A percentile compares a stretch with the other conserved stretches of the same genome.
phyloP scores from a whole-genome alignment of 1,140 invertebrate genomes.

The Cardiocondyla obscurior region DNA sequence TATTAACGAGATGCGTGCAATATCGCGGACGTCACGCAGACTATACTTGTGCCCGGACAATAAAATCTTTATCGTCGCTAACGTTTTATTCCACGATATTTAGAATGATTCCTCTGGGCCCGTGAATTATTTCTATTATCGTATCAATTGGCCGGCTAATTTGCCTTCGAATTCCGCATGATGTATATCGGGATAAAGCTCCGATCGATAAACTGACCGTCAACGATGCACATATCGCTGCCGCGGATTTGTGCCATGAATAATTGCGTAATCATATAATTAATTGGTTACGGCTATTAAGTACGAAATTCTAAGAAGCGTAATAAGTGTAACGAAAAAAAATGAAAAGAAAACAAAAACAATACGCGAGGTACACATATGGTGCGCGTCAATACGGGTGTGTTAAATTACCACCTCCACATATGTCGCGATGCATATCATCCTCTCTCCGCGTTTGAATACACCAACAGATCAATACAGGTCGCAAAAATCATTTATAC shows the following conservation, averaged over 20 bases:
- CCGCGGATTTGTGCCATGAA: background rate
- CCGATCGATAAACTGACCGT: background rate
- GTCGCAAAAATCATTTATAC: conserved; percentile 31
- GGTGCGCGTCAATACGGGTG: conserved; percentile 17
- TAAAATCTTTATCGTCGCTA: background rate
- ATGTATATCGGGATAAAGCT: background rate
- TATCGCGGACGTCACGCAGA: background rate
- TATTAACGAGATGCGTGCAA: background rate
- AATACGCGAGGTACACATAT: background rate
- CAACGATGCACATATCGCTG: conserved; percentile 6
- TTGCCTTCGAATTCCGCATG: background rate
- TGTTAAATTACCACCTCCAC: conserved; percentile 24
- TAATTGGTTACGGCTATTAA: conserved; percentile 22
- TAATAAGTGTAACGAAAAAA: conserved; percentile 20
- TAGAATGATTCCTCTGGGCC: background rate
- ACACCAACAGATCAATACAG: conserved; percentile 25
- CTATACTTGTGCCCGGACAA: background rate
- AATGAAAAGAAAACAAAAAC: too few relatives aligned
- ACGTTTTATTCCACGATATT: background rate
- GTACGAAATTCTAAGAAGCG: conserved; percentile 16
- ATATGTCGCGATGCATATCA: background rate
- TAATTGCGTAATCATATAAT: conserved; percentile 27
- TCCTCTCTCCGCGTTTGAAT: conserved; percentile 7
- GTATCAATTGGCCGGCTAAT: background rate
- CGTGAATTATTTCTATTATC: background rate